Percentiles rank a stretch among this genome's conserved stretches.
phyloP scores from a whole-genome alignment of 2,888 invertebrate genomes.

The Drosophila conformis region DNA sequence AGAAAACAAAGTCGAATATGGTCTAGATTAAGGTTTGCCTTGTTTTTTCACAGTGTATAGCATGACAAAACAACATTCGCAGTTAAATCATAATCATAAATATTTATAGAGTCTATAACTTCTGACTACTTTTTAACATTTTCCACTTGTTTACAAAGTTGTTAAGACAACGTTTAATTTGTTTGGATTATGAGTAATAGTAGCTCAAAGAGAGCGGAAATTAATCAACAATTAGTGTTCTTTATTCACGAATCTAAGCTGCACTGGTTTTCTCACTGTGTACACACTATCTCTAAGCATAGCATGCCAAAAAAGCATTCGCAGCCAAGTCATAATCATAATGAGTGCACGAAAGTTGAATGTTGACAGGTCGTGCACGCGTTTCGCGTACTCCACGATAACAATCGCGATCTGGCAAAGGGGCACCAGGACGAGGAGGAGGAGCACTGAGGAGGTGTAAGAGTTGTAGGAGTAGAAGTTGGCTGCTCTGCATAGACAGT shows the following conservation, averaged over 20 bases:
- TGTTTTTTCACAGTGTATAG: background rate
- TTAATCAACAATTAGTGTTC: too few relatives aligned
- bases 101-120: background rate
- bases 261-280: background rate
- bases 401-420: conserved; percentile 48
- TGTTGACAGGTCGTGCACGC: conserved; percentile 80
- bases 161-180: background rate
- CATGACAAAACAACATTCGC: background rate
- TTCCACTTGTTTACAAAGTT: background rate
- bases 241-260: background rate
- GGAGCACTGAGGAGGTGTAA: background rate
- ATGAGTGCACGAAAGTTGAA: conserved; percentile 69
- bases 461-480: conserved; percentile 7
- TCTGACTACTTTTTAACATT: background rate
- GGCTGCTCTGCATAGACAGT: conserved; percentile 71
- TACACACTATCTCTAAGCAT: background rate
- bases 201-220: background rate
- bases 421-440: conserved; percentile 1
- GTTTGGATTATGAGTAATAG: background rate
- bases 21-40: background rate
- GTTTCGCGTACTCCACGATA: conserved; percentile 66
- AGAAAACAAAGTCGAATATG: background rate
- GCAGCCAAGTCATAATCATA: conserved; percentile 70
- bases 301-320: conserved; percentile 6
- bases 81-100: conserved; percentile 68